phyloP scores from a whole-genome alignment of 2,797 vertebrate species.

The Coluber constrictor region DNA sequence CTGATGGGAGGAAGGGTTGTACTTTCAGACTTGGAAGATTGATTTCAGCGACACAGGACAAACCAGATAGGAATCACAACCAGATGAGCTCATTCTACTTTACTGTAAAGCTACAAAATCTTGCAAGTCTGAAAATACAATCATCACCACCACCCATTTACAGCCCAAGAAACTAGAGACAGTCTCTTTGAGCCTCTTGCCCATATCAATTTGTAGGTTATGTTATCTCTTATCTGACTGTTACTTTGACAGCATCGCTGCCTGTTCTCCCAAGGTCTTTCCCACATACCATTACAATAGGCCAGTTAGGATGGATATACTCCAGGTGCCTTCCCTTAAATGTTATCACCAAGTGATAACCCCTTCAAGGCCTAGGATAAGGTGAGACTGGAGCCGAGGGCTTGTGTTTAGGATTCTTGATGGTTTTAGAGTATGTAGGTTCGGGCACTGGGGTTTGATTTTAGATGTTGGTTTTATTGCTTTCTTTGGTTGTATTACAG shows the following conservation, averaged over 20 bases:
- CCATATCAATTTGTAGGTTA: background rate
- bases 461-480: background rate
- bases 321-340: background rate
- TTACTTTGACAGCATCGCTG: background rate
- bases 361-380: background rate
- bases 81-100: too few relatives aligned
- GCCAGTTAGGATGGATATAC: background rate
- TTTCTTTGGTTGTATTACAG: background rate
- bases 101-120: too few relatives aligned
- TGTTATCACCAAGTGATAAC: background rate
- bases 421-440: background rate
- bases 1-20: background rate
- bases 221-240: background rate
- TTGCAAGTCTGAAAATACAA: too few relatives aligned
- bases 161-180: too few relatives aligned
- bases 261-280: background rate
- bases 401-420: background rate
- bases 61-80: too few relatives aligned
- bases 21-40: too few relatives aligned
- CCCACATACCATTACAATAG: background rate
- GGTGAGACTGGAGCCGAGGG: background rate
- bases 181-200: background rate
- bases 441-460: background rate
- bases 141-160: too few relatives aligned
- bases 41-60: too few relatives aligned